Evolutionary conservation across 1,140 invertebrate genomes (phyloP), one percentile per base, ranked within the genome.

Genomic region (Danaus plexippus): DNA sequence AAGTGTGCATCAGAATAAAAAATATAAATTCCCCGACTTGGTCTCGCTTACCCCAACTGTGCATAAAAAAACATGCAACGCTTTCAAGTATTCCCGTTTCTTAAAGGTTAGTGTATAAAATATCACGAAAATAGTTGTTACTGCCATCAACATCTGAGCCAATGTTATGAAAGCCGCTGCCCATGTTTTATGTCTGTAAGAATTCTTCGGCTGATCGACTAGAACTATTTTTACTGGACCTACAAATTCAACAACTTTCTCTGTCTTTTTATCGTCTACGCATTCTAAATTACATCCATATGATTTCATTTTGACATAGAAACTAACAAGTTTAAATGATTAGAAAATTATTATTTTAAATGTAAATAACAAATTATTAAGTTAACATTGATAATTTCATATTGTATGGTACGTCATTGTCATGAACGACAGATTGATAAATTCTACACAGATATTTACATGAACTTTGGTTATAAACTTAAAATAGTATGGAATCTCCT

Each of bases 211-310:
- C n/a, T 67, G 56, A 50, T 84, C 69, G 0, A 84, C 67, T 7
- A 84, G 52, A 47, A 80, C 54, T 49, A 84, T 78, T 60, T 76
- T 84, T 18, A 84, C 78, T 1, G 75, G 78, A 9, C 77, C 77
- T 1, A 77, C 63, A 47, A 80, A 84, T 50, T 80, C 77, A 42
- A 64, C 47, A 12, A 58, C 52, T 44, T 64, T 57, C 32, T 58
- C 54, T 0, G 51, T 54, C 4, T 12, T 43, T 40, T 62, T 49
- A 3, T 67, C 45, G 50, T 64, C 48, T 9, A 67, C 46, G 13
- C 77, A 78, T 56, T 80, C 73, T 11, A 73, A 59, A 48, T 76
- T 71, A 55, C 77, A 80, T 40, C 56, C 48, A 11, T 59, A 59
- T 11, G 53, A 53, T 32, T 55, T 53, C 52, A 62, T 68, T 50